phyloP scores from a whole-genome alignment of 2,113 vertebrate genomes.

The Dicentrarchus labrax region DNA sequence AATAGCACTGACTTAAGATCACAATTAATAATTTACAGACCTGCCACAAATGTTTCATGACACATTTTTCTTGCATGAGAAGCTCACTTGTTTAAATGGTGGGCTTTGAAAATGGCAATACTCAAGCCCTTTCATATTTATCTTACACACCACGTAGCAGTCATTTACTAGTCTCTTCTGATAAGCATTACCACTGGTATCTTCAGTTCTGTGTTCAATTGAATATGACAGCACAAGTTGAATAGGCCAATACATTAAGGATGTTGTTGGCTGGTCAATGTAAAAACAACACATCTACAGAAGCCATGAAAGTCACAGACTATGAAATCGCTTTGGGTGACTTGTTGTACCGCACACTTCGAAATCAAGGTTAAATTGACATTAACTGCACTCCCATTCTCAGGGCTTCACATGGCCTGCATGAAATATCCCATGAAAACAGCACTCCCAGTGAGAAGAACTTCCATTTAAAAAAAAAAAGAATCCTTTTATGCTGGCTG shows the following conservation, averaged over 20 bases:
- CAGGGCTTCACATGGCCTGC: neutral
- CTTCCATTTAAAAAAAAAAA: conserved; percentile 25
- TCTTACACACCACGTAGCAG: neutral
- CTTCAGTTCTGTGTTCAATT: conserved; percentile 2
- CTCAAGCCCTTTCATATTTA: conserved; percentile 25
- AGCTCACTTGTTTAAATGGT: conserved; percentile 37
- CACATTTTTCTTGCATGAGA: conserved; percentile 46
- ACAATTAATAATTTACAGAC: conserved; percentile 64
- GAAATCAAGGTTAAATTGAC: conserved; percentile 10
- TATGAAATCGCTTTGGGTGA: neutral
- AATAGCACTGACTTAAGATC: conserved; percentile 52
- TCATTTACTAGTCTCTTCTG: conserved; percentile 3
- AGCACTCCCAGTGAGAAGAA: neutral
- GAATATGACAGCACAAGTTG: conserved; percentile 18
- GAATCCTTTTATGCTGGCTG: conserved; percentile 31
- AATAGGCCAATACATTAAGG: neutral
- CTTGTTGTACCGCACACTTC: neutral
- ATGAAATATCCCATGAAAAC: conserved; percentile 12
- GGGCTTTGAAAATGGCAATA: neutral
- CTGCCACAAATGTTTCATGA: conserved; percentile 57
- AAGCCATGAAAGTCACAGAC: neutral
- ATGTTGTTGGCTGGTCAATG: neutral
- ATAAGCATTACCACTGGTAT: conserved; percentile 16
- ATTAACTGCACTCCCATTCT: conserved; percentile 10
- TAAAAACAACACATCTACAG: neutral